Evolutionary conservation across 2,888 invertebrate genomes (phyloP).

Genomic region (Tubulanus polymorphus): DNA sequence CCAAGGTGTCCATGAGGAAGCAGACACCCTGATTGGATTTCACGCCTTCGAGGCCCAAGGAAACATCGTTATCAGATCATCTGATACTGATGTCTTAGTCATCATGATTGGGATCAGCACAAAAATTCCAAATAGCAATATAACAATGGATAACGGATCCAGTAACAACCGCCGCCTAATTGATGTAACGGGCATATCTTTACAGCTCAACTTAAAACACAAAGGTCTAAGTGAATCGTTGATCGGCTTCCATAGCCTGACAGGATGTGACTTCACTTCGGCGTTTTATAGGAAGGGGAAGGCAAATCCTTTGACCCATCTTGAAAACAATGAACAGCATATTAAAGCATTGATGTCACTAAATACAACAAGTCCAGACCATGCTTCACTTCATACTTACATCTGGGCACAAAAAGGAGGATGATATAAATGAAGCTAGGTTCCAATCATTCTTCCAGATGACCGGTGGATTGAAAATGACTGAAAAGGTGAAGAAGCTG

Average conservation of each 20-base stretch:
- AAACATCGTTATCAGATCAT: conserved; percentile 7
- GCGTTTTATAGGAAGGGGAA: conserved; percentile 11
- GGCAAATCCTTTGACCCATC: conserved; percentile 2
- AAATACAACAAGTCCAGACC: conserved; percentile 2
- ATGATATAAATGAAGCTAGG: conserved; percentile 11
- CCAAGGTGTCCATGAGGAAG: conserved; percentile 13
- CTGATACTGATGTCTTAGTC: conserved; percentile 15
- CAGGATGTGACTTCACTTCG: conserved; percentile 13
- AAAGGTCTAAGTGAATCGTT: conserved; percentile 6
- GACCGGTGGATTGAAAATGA: conserved; percentile 2
- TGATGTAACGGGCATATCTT: conserved; percentile 5
- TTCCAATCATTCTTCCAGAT: conserved; percentile 9
- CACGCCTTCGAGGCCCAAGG: conserved; percentile 6
- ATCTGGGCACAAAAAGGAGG: conserved; percentile 4
- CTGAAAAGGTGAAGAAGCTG: conserved; percentile 7
- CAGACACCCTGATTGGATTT: conserved; percentile 10
- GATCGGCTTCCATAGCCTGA: conserved; percentile 8
- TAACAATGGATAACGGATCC: conserved; percentile 11
- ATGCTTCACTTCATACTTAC: conserved; percentile 4
- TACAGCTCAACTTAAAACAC: conserved; percentile 1
- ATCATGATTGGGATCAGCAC: conserved; percentile 7
- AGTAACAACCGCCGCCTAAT: conserved; percentile 11
- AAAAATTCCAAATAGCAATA: not conserved
- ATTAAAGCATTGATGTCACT: not conserved
- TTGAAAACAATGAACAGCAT: conserved; percentile 8